Percentiles rank a stretch among this genome's conserved stretches.
Evolutionary conservation across 2,888 invertebrate genomes (phyloP).

Genomic region (Nephrocerus scutellatus): DNA sequence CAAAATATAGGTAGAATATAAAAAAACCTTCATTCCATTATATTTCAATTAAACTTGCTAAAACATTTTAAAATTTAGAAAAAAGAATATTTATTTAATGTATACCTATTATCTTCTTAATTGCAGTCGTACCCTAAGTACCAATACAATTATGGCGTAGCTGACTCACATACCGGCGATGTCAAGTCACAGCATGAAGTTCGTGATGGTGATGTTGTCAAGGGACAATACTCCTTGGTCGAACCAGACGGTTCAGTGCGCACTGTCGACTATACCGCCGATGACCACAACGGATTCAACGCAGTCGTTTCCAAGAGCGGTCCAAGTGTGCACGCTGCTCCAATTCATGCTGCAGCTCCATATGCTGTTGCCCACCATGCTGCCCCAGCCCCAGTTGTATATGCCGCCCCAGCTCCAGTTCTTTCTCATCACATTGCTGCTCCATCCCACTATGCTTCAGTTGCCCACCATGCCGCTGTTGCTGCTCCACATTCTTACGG

Average conservation of each 20-base stretch:
- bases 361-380: constrained; percentile 28
- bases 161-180: constrained; percentile 46
- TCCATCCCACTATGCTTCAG: constrained; percentile 27
- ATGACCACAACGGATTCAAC: constrained; percentile 48
- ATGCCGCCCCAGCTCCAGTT: constrained; percentile 25
- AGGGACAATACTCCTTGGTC: constrained; percentile 48
- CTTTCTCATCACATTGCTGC: constrained; percentile 30
- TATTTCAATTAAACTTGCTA: no score
- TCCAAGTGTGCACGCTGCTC: constrained; percentile 39
- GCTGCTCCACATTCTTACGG: constrained; percentile 40
- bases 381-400: constrained; percentile 23
- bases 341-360: constrained; percentile 26
- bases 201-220: constrained; percentile 48
- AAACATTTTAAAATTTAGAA: no score
- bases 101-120: constrained; percentile 1
- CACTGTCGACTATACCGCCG: constrained; percentile 48
- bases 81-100: no score
- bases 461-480: constrained; percentile 36
- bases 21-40: no score
- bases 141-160: constrained; percentile 48
- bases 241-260: constrained; percentile 49
- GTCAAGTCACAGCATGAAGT: constrained; percentile 48
- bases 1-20: no score
- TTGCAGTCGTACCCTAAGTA: constrained; percentile 45
- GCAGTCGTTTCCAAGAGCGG: constrained; percentile 47